These are phyloP conservation scores for Cydia fagiglandana DNA, from an alignment of 1,140 invertebrate species.

Conservation along the genomic window DNA sequence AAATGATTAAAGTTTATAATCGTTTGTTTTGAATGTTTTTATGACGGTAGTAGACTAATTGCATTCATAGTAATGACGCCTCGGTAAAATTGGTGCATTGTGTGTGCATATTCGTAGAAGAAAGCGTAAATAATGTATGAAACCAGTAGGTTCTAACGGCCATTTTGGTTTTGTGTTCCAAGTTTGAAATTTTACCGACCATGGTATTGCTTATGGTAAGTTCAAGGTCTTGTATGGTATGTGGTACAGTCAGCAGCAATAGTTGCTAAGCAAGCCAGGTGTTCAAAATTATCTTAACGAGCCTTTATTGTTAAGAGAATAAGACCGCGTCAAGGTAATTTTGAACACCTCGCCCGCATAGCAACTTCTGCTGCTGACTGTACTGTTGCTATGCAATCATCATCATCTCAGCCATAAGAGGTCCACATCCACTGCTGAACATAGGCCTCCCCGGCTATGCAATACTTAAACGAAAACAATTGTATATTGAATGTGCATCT, in stretches of 20 bases:
- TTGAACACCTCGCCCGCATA: too few relatives aligned
- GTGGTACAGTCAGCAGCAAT: too few relatives aligned
- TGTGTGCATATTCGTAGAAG: slow-evolving; percentile 5
- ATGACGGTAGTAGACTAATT: neutral
- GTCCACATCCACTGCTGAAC: too few relatives aligned
- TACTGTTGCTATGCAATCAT: too few relatives aligned
- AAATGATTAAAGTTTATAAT: neutral
- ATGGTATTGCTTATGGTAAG: neutral
- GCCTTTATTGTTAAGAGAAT: too few relatives aligned
- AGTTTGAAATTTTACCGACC: slow-evolving; percentile 23
- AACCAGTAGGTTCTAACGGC: neutral
- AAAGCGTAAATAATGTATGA: slow-evolving; percentile 5
- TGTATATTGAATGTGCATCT: too few relatives aligned
- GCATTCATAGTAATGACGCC: slow-evolving; percentile 25
- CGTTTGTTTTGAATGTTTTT: neutral
- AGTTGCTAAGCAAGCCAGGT: too few relatives aligned
- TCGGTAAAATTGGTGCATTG: slow-evolving; percentile 25
- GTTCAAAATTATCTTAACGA: too few relatives aligned
- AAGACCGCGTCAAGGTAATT: too few relatives aligned
- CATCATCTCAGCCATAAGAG: too few relatives aligned
- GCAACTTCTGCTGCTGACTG: too few relatives aligned
- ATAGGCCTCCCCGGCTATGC: too few relatives aligned
- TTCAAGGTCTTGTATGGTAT: neutral
- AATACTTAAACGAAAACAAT: neutral
- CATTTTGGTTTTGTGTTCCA: neutral